Percentiles rank a stretch among this genome's conserved stretches.
Evolutionary conservation across 2,797 vertebrate species (phyloP).

Genomic region (Margarornis squamiger): DNA sequence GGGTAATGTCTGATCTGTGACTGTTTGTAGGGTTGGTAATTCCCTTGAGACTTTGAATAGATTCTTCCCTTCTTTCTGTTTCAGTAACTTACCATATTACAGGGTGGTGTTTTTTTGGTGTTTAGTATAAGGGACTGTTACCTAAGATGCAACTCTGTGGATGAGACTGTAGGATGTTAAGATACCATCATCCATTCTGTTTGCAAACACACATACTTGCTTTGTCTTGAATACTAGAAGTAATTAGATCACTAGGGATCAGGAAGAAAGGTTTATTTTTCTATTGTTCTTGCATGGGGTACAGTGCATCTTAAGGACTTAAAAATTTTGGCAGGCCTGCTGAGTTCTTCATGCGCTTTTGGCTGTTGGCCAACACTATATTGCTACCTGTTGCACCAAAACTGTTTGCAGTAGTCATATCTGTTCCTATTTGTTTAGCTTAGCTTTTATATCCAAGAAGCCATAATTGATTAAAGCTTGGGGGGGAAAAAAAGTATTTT

Average conservation of each 20-base stretch:
- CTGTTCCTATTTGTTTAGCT: not conserved
- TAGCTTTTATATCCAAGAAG: not conserved
- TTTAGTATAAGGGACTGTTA: not conserved
- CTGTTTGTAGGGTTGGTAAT: not conserved
- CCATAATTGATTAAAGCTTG: not conserved
- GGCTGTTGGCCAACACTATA: not conserved
- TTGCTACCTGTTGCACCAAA: not conserved
- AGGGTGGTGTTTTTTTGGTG: fast-evolving
- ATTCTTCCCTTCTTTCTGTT: not conserved
- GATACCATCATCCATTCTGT: not conserved
- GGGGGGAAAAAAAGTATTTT: fast-evolving
- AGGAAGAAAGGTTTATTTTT: not conserved
- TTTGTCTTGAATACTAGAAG: not conserved
- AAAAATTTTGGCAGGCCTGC: not conserved
- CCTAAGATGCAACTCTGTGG: not conserved
- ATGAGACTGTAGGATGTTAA: not conserved
- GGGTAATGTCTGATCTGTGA: not conserved
- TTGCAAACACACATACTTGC: not conserved
- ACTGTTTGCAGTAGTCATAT: not conserved
- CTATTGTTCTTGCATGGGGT: not conserved
- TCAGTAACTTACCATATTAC: not conserved
- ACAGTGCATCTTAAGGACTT: not conserved
- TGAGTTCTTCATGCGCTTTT: not conserved
- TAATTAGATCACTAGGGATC: not conserved
- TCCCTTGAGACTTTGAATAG: not conserved